A percentile compares a stretch with the other conserved stretches of the same genome.
These are phyloP conservation scores for Xenus cinereus DNA, from an alignment of 2,113 vertebrate genomes.

Conservation along the genomic window DNA sequence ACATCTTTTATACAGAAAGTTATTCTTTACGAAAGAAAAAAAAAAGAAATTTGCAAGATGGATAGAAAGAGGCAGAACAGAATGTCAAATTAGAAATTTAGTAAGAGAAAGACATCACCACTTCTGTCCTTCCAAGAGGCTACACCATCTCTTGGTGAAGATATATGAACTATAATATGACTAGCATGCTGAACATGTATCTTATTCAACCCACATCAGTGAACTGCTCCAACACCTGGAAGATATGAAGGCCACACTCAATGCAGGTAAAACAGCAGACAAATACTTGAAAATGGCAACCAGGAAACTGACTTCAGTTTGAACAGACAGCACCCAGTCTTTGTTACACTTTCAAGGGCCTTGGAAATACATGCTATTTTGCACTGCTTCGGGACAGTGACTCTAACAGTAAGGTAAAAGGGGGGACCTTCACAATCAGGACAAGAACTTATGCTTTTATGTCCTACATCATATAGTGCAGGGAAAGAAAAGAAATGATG, in stretches of 20 bases:
- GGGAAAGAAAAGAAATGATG: neutral
- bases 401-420: neutral
- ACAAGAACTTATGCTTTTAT: neutral
- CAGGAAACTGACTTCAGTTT: neutral
- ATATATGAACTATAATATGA: neutral
- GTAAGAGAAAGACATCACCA: neutral
- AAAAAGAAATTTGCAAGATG: neutral
- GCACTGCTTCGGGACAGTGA: neutral
- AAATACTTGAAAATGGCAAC: neutral
- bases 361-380: fast-evolving
- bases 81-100: neutral
- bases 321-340: neutral
- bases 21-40: neutral
- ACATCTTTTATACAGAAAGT: neutral
- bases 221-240: neutral
- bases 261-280: neutral
- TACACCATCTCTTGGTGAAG: neutral
- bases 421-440: neutral
- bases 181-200: neutral
- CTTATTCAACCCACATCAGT: neutral
- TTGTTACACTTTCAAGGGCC: fast-evolving
- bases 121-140: neutral
- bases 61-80: neutral
- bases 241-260: neutral
- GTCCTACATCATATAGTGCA: fast-evolving